Base-by-base conservation (phyloP, 1,140 invertebrate genomes). In the Parasteatoda tepidariorum region DNA sequence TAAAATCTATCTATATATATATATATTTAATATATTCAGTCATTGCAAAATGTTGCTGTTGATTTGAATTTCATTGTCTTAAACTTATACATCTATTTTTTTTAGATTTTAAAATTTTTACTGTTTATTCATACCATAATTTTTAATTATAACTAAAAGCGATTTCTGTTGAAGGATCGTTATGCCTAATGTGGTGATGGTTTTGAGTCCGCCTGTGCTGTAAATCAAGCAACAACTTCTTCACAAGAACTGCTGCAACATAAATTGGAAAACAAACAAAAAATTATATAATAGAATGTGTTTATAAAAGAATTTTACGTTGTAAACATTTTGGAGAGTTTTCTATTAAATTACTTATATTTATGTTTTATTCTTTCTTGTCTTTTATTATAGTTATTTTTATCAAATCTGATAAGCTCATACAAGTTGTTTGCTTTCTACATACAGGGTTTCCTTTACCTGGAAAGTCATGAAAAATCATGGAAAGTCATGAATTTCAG, bases 121-220 rank as follows among this genome's bases (percentile, higher is more conserved):
- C n/a, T n/a, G n/a, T n/a, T n/a, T n/a, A n/a, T n/a, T n/a, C n/a
- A n/a, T n/a, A n/a, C n/a, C n/a, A n/a, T n/a, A n/a, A n/a, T n/a
- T n/a, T n/a, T n/a, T n/a, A n/a, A n/a, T n/a, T n/a, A n/a, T 66
- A 30, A 2, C 24, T 1, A 18, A 2, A 1, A 22, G 18, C 13
- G 6, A 1, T 41, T 79, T 38, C n/a, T 59, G 22, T 62, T 34
- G 4, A 62, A 79, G 76, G 76, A 79, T 79, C 76, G 76, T 31
- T 79, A 79, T 79, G 76, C 62, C 33, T 70, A 82, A 22, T 82
- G 54, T 70, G 78, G 78, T 82, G 78, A 82, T 82, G 66, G 78
- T 70, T 70, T 82, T 68, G 48, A 26, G 26, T 79, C 48, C 59
- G 76, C 64, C 59, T 48, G 57, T 62, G 76, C 76, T 57, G 26